phyloP scores from a whole-genome alignment of 2,888 invertebrate species.

The Ecliptopera silaceata region DNA sequence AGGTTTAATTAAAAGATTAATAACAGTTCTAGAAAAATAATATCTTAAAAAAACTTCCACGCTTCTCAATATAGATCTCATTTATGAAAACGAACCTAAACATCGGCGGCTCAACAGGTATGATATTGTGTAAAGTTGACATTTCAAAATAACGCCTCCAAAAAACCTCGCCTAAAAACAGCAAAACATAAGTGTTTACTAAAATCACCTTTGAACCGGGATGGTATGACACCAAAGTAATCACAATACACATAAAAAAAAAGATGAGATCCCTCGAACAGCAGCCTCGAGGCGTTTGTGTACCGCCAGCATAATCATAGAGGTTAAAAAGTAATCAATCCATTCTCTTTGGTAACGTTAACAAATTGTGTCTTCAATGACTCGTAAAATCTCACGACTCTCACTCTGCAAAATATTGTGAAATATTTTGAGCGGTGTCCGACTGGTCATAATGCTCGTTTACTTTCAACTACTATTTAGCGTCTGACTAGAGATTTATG shows the following conservation, averaged over 20 bases:
- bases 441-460: slow-evolving; percentile 46
- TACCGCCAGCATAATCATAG: slow-evolving; percentile 69
- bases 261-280: slow-evolving; percentile 51
- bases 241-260: slow-evolving; percentile 61
- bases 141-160: slow-evolving; percentile 1
- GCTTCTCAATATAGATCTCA: no score
- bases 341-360: slow-evolving; percentile 75
- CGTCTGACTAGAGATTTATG: not conserved
- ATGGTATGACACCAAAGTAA: slow-evolving; percentile 62
- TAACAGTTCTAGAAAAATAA: no score
- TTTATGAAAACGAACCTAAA: no score
- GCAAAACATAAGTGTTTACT: slow-evolving; percentile 2
- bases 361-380: slow-evolving; percentile 77
- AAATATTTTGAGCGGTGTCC: slow-evolving; percentile 59
- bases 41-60: no score
- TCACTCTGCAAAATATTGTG: slow-evolving; percentile 65
- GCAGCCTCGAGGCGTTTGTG: slow-evolving; percentile 64
- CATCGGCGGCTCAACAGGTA: slow-evolving; percentile 9
- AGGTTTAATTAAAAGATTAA: no score
- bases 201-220: slow-evolving; percentile 33
- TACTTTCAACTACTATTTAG: slow-evolving; percentile 51
- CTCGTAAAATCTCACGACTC: slow-evolving; percentile 72
- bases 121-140: slow-evolving; percentile 28
- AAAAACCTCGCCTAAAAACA: slow-evolving; percentile 1
- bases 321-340: slow-evolving; percentile 82